A percentile compares a stretch with the other conserved stretches of the same genome.
Evolutionary conservation across 2,797 vertebrate species (phyloP).

Genomic region (Galaxias olidus): DNA sequence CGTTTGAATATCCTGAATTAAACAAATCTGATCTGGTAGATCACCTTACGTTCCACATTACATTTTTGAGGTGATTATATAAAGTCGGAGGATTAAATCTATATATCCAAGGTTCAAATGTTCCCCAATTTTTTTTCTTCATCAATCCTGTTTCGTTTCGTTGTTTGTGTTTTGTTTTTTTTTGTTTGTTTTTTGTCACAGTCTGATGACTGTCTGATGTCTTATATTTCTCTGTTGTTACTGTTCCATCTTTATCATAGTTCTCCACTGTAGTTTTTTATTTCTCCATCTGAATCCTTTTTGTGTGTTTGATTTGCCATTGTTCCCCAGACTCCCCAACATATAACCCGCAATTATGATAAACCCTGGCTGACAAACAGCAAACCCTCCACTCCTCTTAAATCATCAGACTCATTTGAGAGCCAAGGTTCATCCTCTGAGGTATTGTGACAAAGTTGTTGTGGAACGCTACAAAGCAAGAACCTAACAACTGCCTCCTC

Average conservation of each 20-base stretch:
- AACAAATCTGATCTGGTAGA: too few relatives aligned
- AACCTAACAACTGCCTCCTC: slow-evolving; percentile 61
- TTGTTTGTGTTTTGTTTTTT: not conserved
- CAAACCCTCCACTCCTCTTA: slow-evolving; percentile 97
- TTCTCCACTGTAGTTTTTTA: slow-evolving; percentile 35
- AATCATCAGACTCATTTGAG: slow-evolving; percentile 93
- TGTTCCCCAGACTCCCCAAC: slow-evolving; percentile 96
- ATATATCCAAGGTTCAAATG: too few relatives aligned
- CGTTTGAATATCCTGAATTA: too few relatives aligned
- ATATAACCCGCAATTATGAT: slow-evolving; percentile 99
- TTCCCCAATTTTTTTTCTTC: not conserved
- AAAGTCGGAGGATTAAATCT: too few relatives aligned
- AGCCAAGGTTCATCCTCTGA: slow-evolving; percentile 93
- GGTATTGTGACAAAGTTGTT: slow-evolving; percentile 87
- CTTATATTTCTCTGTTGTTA: not conserved
- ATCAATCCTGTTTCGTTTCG: not conserved
- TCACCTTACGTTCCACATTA: too few relatives aligned
- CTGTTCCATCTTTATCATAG: not conserved
- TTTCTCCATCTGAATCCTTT: slow-evolving; percentile 75
- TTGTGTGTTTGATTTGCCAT: slow-evolving; percentile 83
- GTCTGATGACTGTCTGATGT: too few relatives aligned
- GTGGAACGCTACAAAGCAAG: slow-evolving; percentile 57
- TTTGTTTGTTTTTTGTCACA: slow-evolving; percentile 5
- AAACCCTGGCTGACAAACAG: slow-evolving; percentile 99
- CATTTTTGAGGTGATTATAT: too few relatives aligned